Evolutionary conservation across 2,113 vertebrate species (phyloP), one percentile per base, ranked within the genome.

Genomic region (Chaetodon auriga): DNA sequence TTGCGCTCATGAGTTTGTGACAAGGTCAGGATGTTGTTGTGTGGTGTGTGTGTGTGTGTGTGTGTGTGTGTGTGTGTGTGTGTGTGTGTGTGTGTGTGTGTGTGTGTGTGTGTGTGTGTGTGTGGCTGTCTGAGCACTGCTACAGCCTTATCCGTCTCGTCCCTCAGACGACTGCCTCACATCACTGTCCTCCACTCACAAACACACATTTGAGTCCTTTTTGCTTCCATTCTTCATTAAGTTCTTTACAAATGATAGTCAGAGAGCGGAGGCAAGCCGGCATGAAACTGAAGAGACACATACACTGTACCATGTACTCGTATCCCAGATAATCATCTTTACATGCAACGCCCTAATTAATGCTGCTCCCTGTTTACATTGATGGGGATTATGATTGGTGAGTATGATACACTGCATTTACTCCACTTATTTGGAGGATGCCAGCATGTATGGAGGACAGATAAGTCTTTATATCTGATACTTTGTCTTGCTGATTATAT

Each of bases 1-100:
- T 78, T 77, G 46, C 4, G 46, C 63, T 79, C 73, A 73, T 82
- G 80, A 82, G 84, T 66, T 83, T 87, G 81, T 82, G 62, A 84
- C 78, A 60, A 87, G 90, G 88, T 91, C 89, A 80, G 68, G 68
- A 76, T 75, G 86, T 70, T 38, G 25, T 21, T 30, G 43, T 30
- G 48, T 36, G 30, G 48, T 51, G 41, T 75, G 57, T 68, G 71
- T 43, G 41, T 30, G 30, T 30, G 43, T 10, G 5, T 12, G 43
- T 12, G 43, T 12, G 43, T 75, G 70, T n/a, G 43, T 10, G 5
- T 12, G 43, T 12, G 43, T 12, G 43, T 75, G 70, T n/a, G 43
- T 10, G 5, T 12, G 43, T 12, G 43, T 12, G 43, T 75, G 70
- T n/a, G n/a, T n/a, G n/a, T 30, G 43, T 30, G 48, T 36, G 30